Conservation (phyloP, 1,140 invertebrate species). For the Calosoma granatense region DNA sequence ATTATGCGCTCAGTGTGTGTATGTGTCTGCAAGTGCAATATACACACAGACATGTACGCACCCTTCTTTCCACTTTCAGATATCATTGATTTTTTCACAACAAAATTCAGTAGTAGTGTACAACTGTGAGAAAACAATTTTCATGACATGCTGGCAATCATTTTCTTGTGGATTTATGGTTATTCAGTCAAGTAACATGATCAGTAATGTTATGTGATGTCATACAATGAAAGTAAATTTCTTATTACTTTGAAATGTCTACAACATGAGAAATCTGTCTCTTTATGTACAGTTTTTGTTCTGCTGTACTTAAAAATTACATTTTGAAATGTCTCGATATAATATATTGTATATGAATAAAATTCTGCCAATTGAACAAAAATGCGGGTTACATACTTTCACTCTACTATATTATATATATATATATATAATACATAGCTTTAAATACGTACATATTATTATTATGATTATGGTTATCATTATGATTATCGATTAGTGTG, state of each 20-base stretch:
- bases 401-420: constrained; percentile 2
- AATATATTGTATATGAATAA: constrained; percentile 17
- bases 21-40: too few species aligned
- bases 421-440: constrained; percentile 8
- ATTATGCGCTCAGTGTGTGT: too few species aligned
- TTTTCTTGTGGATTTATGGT: constrained; percentile 3
- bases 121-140: not conserved
- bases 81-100: too few species aligned
- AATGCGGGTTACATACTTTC: constrained; percentile 20
- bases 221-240: constrained; percentile 2
- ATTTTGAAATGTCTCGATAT: constrained; percentile 19
- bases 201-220: constrained; percentile 7
- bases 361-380: constrained; percentile 27
- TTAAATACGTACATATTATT: constrained; percentile 9
- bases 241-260: constrained; percentile 6
- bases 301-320: constrained; percentile 14
- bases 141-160: constrained; percentile 1
- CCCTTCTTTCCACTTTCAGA: too few species aligned
- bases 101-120: not conserved
- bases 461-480: too few species aligned
- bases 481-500: constrained; percentile 3
- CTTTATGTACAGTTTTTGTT: constrained; percentile 16
- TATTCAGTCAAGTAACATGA: not conserved
- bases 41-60: too few species aligned
- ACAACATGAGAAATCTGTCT: constrained; percentile 11